Base-by-base conservation (phyloP, 2,113 vertebrate genomes). In the Gallinago undulata region DNA sequence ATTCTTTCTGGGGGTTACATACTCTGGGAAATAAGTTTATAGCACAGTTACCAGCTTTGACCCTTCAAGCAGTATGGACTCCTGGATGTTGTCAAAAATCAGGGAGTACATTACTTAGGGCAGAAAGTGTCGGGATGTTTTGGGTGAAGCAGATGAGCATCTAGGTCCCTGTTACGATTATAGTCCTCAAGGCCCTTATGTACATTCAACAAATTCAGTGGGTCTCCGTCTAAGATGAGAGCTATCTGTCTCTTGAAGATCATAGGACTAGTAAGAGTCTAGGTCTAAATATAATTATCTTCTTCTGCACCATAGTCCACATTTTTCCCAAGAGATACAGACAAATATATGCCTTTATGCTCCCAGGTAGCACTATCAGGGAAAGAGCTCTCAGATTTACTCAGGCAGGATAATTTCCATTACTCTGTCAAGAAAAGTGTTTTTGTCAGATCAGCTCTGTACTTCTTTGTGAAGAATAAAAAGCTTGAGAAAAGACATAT, bases 401-500 rank as follows among this genome's bases (percentile, higher is more conserved):
- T 59, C 70, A 63, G 60, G 56, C 56, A 80, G 37, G 48, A 84
- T 86, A 92, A 95, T 93, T 95, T 90, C 90, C 84, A 92, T 82
- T 87, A 89, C 68, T 94, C 55, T 76, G 74, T 74, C 37, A 90
- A 81, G 59, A 86, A 95, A 88, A 63, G 7, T 75, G 23, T 7
- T 50, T 89, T 79, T 95, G 63, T 82, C 84, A 91, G 85, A 75
- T 95, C 93, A 97, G 50, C 39, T 84, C 51, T 95, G 39, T 81
- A 86, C 74, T 94, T 79, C 78, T 91, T 92, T 91, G 76, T 77
- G 76, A 95, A 96, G 95, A 97, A 97, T 96, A 94, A 84, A 96
- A 98, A 95, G 94, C 96, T 98, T 96, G 91, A 93, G 84, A 97
- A 96, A 96, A 97, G 92, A 51, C 74, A 94, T 93, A 96, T 93